phyloP scores from a whole-genome alignment of 2,113 vertebrate genomes.

The Mustela lutreola region DNA sequence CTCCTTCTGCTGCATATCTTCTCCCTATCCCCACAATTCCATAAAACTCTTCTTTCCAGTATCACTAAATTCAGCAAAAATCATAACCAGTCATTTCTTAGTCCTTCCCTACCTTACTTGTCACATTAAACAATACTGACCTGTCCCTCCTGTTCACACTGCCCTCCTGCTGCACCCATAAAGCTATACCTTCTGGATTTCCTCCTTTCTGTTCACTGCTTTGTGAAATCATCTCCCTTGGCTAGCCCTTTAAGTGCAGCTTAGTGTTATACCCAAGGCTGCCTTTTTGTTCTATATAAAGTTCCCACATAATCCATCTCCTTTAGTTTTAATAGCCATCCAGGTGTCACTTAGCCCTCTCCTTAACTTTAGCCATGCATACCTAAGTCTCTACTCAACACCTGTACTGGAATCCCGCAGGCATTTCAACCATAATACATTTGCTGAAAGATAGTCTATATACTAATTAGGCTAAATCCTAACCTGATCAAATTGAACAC shows the following conservation, averaged over 20 bases:
- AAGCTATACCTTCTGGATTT: background rate
- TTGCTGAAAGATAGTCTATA: background rate
- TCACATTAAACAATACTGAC: background rate
- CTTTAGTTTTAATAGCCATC: background rate
- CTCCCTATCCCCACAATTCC: background rate
- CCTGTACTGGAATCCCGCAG: background rate
- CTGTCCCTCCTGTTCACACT: background rate
- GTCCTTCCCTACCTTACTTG: background rate
- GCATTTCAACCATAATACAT: background rate
- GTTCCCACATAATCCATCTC: background rate
- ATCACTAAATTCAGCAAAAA: background rate
- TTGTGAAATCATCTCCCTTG: background rate
- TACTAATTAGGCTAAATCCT: background rate
- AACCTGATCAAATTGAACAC: background rate
- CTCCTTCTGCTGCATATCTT: background rate
- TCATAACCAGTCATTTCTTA: background rate
- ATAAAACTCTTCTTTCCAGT: background rate
- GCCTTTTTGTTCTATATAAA: background rate
- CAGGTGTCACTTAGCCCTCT: background rate
- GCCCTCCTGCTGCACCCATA: background rate
- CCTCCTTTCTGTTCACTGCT: background rate
- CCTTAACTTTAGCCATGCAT: background rate
- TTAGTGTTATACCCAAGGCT: background rate
- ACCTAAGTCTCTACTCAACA: background rate
- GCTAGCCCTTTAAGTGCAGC: background rate